Evolutionary conservation across 2,888 invertebrate genomes (phyloP).

Genomic region (Dimorphilus gyrociliatus): DNA sequence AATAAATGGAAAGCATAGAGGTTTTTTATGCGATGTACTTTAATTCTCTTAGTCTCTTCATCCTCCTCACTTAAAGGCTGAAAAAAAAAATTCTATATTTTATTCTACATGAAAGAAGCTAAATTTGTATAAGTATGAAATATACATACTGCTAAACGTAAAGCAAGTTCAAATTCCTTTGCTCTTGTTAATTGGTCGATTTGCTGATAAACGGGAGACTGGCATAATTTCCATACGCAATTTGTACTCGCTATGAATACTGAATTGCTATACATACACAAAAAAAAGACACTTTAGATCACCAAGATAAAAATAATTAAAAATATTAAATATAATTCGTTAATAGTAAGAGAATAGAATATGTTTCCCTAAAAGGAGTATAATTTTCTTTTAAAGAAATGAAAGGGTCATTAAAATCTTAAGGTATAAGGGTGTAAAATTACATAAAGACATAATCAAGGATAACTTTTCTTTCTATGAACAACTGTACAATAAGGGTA

Average conservation of each 20-base stretch:
- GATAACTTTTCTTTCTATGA: too few species aligned
- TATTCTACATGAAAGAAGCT: too few species aligned
- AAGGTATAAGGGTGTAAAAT: too few species aligned
- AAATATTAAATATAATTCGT: not conserved
- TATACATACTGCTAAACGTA: constrained; percentile 71
- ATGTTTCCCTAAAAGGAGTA: too few species aligned
- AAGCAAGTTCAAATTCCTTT: constrained; percentile 81
- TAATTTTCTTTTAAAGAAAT: too few species aligned
- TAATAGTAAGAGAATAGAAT: not conserved
- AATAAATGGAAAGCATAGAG: constrained; percentile 79
- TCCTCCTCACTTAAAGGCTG: constrained; percentile 68
- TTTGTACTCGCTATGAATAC: constrained; percentile 72
- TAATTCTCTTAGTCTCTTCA: constrained; percentile 59
- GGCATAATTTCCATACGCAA: constrained; percentile 55
- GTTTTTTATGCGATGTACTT: constrained; percentile 71
- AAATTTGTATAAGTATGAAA: too few species aligned
- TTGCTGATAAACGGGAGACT: constrained; percentile 65
- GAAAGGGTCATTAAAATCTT: too few species aligned
- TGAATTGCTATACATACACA: constrained; percentile 44
- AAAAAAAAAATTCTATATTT: constrained; percentile 18
- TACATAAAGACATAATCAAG: too few species aligned
- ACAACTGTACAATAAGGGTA: too few species aligned
- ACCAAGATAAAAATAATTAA: not conserved
- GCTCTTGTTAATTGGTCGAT: constrained; percentile 64
- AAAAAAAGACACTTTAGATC: constrained; percentile 5